Base-by-base conservation (phyloP, 2,888 invertebrate species). In the Reticulitermes lucifugus region DNA sequence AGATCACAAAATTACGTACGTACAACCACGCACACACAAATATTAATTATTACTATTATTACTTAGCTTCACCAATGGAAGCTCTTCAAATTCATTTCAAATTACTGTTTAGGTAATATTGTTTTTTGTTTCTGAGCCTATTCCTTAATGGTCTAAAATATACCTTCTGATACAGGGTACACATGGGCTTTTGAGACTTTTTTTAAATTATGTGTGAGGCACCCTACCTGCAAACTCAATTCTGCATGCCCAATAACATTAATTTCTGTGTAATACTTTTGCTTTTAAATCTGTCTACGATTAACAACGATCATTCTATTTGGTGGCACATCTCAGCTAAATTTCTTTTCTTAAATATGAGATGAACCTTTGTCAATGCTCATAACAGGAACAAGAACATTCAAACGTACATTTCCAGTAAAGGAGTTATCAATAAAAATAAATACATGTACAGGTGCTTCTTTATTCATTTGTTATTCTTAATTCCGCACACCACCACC, bases 401-500 rank as follows among this genome's bases (percentile, higher is more conserved):
- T 43, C 60, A 55, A 84, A 86, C 84, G 84, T 86, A 86, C 79
- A 85, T 81, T 65, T 83, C 83, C 86, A 83, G 51, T 83, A 51
- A 83, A 83, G 86, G 83, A 86, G 86, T 86, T 86, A 80, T 85
- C 71, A 81, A 82, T 77, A 85, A 84, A 86, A 87, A 87, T 87
- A 87, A 87, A 86, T 87, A 86, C 84, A 84, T 87, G 86, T 87
- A 87, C 85, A 86, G 73, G 86, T 85, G 85, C 84, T 84, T 86
- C 77, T 81, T 84, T 55, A n/a, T 25, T 83, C 25, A 65, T 73
- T 83, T 73, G 46, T 71, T 46, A 73, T 84, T 77, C 75, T 82
- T 83, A 77, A 75, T 65, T 79, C 77, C 80, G 35, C 29, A 80
- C 35, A 77, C 46, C 46, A 43, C 41, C 46, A n/a, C 46, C 77